Base-by-base conservation (phyloP, 2,888 invertebrate genomes). In the Gryllus longicercus region DNA sequence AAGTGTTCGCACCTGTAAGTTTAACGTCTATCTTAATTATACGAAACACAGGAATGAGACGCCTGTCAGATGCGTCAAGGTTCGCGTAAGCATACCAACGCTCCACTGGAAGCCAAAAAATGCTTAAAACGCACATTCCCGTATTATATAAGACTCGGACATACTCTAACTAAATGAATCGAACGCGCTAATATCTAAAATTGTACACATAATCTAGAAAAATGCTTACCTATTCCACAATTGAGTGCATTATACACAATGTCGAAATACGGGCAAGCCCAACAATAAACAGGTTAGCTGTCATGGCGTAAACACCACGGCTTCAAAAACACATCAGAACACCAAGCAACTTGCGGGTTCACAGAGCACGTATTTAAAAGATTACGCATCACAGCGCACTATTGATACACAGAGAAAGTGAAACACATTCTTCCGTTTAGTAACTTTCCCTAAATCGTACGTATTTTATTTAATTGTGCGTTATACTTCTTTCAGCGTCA, bases 251-350 rank as follows among this genome's bases (percentile, higher is more conserved):
- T 76, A 78, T 74, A 78, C 74, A 49, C 50, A 79, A 76, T 38
- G 79, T 63, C 76, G 38, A 79, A 76, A 76, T 76, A 74, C 79
- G 76, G 74, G 63, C n/a, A 63, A 63, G 63, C 14, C 63, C 63
- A 63, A 80, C 78, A 80, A 80, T 80, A 80, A 81, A 81, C 79
- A 81, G 79, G 81, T 81, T 79, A 81, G 81, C 81, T 80, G 81
- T 81, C 81, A 81, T 81, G 81, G 81, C 81, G 81, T 63, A 81
- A 80, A 80, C 80, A 80, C 76, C 79, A 76, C 80, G 80, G 77
- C 21, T 80, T 63, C 14, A n/a, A 63, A 63, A 63, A 63, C 63
- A 63, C 63, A 63, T 38, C 38, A 63, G 63, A 63, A 63, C 63
- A n/a, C 14, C 14, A 63, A n/a, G 63, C 14, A 63, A 14, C 16